These are phyloP conservation scores for Gephyroberyx darwinii DNA, from an alignment of 2,797 vertebrate genomes.

Conservation along the genomic window DNA sequence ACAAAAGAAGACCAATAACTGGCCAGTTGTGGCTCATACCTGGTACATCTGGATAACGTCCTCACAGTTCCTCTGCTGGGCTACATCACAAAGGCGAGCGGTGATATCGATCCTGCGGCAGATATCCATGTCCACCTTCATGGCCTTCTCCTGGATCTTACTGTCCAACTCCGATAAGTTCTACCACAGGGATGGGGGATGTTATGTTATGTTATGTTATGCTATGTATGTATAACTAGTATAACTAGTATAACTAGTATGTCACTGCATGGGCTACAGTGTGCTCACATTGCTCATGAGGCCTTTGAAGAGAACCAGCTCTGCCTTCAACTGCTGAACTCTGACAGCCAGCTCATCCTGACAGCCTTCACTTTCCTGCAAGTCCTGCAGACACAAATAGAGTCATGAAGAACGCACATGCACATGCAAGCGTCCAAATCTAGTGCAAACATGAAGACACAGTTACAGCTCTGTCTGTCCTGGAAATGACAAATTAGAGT, in stretches of 20 bases:
- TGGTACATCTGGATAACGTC: conserved; percentile 96
- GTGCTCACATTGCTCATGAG: conserved; percentile 97
- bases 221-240: too few relatives aligned
- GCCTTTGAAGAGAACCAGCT: conserved; percentile 97
- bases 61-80: conserved; percentile 96
- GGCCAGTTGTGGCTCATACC: conserved; percentile 69
- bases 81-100: conserved; percentile 89
- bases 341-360: conserved; percentile 95
- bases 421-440: background rate
- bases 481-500: conserved; percentile 17
- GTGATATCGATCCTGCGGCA: conserved; percentile 89
- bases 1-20: background rate
- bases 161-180: conserved; percentile 87
- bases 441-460: conserved; percentile 4
- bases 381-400: conserved; percentile 80
- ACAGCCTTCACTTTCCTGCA: conserved; percentile 95
- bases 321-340: conserved; percentile 95
- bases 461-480: conserved; percentile 4
- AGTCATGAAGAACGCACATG: conserved; percentile 28
- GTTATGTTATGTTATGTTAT: too few relatives aligned
- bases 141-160: conserved; percentile 90
- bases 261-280: background rate
- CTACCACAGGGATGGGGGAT: conserved; percentile 62
- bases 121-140: conserved; percentile 94
- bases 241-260: background rate